These are phyloP conservation scores for Menidia menidia DNA, from an alignment of 2,797 vertebrate genomes.

Conservation along the genomic window DNA sequence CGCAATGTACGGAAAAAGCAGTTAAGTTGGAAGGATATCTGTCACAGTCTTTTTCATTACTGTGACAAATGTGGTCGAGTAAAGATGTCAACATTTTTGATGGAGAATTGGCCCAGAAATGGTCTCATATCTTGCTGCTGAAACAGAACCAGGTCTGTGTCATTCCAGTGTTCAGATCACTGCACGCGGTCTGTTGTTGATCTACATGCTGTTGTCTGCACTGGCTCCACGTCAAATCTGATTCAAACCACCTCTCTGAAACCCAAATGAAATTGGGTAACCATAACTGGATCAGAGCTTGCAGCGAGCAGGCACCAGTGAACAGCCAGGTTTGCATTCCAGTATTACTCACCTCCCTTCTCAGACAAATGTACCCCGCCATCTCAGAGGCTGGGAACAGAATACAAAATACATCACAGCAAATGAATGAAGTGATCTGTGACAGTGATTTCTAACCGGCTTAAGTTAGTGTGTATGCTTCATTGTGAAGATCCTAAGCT, in stretches of 20 bases:
- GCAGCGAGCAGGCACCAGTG: neutral
- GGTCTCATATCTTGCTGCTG: neutral
- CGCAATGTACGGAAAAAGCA: neutral
- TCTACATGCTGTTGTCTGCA: neutral
- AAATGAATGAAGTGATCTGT: constrained; percentile 15
- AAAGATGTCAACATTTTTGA: neutral
- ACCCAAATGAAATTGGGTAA: neutral
- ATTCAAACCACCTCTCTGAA: neutral
- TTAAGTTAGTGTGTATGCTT: constrained; percentile 23
- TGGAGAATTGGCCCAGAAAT: neutral
- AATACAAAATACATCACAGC: constrained; percentile 3
- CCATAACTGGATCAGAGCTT: neutral
- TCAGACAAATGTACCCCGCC: neutral
- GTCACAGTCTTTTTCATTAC: neutral
- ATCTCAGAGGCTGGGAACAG: constrained; percentile 15
- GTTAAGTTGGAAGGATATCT: neutral
- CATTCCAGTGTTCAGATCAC: neutral
- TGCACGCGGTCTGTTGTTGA: neutral
- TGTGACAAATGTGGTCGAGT: neutral
- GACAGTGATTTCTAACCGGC: constrained; percentile 6
- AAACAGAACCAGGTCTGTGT: neutral
- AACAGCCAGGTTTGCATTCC: neutral
- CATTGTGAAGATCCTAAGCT: constrained; percentile 17
- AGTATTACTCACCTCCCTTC: constrained; percentile 11
- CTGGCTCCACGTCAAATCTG: neutral